phyloP scores from a whole-genome alignment of 2,113 vertebrate species.

The Tursiops truncatus region DNA sequence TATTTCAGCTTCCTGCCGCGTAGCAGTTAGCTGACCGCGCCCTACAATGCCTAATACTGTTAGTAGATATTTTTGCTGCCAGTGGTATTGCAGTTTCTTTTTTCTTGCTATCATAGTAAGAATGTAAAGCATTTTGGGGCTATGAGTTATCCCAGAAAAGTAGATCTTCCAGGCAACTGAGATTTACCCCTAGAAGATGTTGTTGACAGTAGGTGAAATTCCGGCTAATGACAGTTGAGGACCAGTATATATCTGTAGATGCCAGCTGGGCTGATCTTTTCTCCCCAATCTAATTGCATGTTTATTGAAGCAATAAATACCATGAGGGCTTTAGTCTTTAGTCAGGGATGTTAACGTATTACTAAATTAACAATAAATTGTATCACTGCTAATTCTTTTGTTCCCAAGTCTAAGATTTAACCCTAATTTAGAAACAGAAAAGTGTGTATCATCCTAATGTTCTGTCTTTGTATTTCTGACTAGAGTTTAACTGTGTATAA shows the following conservation, averaged over 20 bases:
- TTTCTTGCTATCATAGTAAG: neutral
- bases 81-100: neutral
- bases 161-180: constrained; percentile 28
- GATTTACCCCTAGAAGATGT: neutral
- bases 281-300: neutral
- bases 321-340: neutral
- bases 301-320: constrained; percentile 39
- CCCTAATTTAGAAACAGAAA: constrained; percentile 37
- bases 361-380: constrained; percentile 39
- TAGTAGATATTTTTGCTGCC: neutral
- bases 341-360: constrained; percentile 4
- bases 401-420: constrained; percentile 6
- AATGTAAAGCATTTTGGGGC: neutral
- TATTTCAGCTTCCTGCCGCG: too few relatives aligned
- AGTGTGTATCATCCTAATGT: neutral
- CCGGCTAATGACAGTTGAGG: constrained; percentile 1
- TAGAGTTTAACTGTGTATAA: neutral
- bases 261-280: constrained; percentile 25
- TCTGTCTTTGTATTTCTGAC: constrained; percentile 30
- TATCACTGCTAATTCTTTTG: constrained; percentile 30
- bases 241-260: constrained; percentile 16
- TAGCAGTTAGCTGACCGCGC: too few relatives aligned
- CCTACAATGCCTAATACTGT: neutral
- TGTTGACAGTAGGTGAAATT: constrained; percentile 48
- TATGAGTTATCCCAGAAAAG: constrained; percentile 11